Percentiles rank a stretch among this genome's conserved stretches.
Conservation (phyloP, 2,113 vertebrate genomes). For the Dromaius novaehollandiae region DNA sequence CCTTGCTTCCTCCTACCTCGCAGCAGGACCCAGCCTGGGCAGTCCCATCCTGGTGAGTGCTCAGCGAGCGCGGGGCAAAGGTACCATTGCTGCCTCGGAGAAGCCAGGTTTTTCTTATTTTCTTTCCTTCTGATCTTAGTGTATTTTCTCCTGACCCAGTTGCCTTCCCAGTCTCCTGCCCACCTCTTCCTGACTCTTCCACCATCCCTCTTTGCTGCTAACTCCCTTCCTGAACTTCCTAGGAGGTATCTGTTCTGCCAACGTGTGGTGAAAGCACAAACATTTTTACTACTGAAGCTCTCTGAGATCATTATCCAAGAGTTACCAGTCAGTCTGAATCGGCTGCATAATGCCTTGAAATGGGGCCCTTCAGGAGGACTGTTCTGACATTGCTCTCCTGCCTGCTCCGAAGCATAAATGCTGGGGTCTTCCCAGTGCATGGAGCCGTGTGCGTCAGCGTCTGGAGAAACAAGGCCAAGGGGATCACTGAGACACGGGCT, state of each 20-base stretch:
- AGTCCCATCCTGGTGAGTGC: neutral
- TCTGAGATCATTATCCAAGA: neutral
- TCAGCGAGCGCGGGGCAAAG: neutral
- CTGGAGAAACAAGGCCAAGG: neutral
- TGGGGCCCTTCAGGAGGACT: no score
- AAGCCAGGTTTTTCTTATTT: neutral
- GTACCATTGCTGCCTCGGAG: neutral
- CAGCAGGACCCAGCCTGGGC: neutral
- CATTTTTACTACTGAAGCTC: no score
- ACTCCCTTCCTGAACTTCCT: neutral
- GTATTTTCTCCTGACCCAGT: no score
- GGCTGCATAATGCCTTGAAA: no score
- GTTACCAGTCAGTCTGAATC: neutral
- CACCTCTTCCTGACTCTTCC: neutral
- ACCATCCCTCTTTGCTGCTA: neutral
- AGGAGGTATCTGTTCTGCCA: neutral
- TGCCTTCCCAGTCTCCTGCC: neutral
- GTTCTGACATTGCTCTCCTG: neutral
- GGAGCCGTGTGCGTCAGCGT: neutral
- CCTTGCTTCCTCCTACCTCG: neutral
- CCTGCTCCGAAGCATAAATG: neutral
- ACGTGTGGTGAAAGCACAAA: no score
- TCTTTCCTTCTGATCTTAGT: accelerated
- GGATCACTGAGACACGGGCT: neutral
- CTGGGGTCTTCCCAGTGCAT: neutral